Base-by-base conservation (phyloP, 2,888 invertebrate genomes). In the Thymelicus sylvestris region DNA sequence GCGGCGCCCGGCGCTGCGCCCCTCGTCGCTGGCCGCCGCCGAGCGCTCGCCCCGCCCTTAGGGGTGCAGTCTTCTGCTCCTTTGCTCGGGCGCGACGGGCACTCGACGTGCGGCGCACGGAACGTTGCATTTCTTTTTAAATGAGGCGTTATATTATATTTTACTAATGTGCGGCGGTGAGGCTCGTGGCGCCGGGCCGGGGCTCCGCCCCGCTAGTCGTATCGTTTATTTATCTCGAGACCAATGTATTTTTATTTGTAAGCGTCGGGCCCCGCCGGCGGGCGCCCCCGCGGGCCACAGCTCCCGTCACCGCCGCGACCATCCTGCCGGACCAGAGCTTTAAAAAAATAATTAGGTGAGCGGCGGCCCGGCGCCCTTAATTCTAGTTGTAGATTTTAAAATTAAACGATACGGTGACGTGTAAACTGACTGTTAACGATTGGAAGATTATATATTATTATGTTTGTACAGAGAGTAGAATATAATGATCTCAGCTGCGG, bases 401-500 rank as follows among this genome's bases (percentile, higher is more conserved):
- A 87, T 86, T 88, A 80, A 88, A 91, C 88, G 87, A 91, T 90
- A 88, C 86, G 88, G 86, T 86, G 81, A 82, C 73, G 79, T 83
- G 81, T 79, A 83, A 81, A 81, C 86, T 84, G 89, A 87, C 85
- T 89, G 90, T 91, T 91, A 85, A 86, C 80, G 81, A 88, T 91
- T 90, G 87, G 88, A 89, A 89, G 84, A 89, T 78, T 88, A 90
- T 90, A 90, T 90, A 57, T 57, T 57, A 57, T 57, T 57, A 91
- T 90, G 90, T 88, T 89, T 90, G 89, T 90, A 91, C 88, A 91
- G 91, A 90, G 82, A 87, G 80, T 90, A 89, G 86, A 85, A 83
- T 69, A 63, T 89, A 86, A 85, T 92, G 92, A 92, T 92, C 92
- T 92, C 92, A 92, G 88, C 90, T 90, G 92, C 89, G 91, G 89